phyloP scores from a whole-genome alignment of 2,888 invertebrate species.

The Schrankia costaestrigalis region DNA sequence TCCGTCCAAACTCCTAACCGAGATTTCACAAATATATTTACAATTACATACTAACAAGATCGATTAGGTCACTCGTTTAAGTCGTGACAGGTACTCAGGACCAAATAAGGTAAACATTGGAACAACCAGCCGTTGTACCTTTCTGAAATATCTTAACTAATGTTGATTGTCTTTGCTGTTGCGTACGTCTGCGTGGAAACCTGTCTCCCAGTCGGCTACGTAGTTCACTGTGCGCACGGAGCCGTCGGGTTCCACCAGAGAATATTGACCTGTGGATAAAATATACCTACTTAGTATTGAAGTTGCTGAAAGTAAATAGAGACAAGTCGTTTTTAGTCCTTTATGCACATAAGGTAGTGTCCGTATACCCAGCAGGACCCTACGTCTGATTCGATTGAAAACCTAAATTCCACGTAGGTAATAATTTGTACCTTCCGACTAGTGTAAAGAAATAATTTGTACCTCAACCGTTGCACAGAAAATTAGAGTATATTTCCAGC shows the following conservation, averaged over 20 bases:
- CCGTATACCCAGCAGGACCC: too few species aligned
- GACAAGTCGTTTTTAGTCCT: not conserved
- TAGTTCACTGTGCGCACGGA: conserved; percentile 88
- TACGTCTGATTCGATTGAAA: too few species aligned
- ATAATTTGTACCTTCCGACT: too few species aligned
- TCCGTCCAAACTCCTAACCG: conserved; percentile 16
- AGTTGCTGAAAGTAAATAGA: not conserved
- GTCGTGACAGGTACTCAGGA: conserved; percentile 22
- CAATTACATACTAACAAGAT: conserved; percentile 19
- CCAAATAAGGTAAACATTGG: conserved; percentile 25
- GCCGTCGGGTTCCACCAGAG: conserved; percentile 86
- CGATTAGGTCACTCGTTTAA: conserved; percentile 21
- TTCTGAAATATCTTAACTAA: conserved; percentile 37
- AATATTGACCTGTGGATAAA: conserved; percentile 80
- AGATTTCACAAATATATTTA: conserved; percentile 26
- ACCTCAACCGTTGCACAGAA: too few species aligned
- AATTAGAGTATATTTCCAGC: too few species aligned
- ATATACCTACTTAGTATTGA: not conserved
- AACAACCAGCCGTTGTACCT: conserved; percentile 19
- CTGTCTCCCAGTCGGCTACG: conserved; percentile 88
- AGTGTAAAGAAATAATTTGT: too few species aligned
- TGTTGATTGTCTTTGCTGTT: conserved; percentile 82
- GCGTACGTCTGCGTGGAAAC: conserved; percentile 87
- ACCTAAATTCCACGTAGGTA: too few species aligned
- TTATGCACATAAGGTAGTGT: too few species aligned